Evolutionary conservation across 2,113 vertebrate genomes (phyloP).

Genomic region (Tichodroma muraria): DNA sequence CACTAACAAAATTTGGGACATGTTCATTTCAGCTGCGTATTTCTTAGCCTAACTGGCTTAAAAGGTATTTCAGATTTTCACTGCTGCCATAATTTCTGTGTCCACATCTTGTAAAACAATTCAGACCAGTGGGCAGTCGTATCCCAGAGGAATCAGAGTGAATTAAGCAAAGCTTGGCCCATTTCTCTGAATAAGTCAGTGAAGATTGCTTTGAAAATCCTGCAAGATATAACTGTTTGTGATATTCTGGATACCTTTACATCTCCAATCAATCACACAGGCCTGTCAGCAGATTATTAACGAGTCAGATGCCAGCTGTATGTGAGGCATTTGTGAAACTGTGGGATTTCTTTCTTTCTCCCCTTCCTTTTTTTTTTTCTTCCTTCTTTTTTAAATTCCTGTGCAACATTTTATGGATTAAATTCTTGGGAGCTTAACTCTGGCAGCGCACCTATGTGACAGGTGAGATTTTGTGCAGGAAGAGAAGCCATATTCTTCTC

Average conservation of each 20-base stretch:
- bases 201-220: neutral
- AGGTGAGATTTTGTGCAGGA: neutral
- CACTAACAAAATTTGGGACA: neutral
- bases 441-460: rapidly evolving
- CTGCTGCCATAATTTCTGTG: neutral
- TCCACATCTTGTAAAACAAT: neutral
- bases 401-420: neutral
- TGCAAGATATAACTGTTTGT: neutral
- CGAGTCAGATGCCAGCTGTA: neutral
- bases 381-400: neutral
- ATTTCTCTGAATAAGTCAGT: neutral
- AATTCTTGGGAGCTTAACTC: neutral
- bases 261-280: neutral
- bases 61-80: neutral
- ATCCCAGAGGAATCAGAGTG: neutral
- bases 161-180: neutral
- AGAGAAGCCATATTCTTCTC: neutral
- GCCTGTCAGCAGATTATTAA: neutral
- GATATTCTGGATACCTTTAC: neutral
- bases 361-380: neutral
- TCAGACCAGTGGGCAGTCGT: neutral
- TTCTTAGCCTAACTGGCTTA: neutral
- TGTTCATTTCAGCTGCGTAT: neutral
- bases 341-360: too few relatives aligned
- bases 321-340: neutral